These are phyloP conservation scores for Neelides folsomi DNA, from an alignment of 2,888 invertebrate genomes.

Conservation along the genomic window DNA sequence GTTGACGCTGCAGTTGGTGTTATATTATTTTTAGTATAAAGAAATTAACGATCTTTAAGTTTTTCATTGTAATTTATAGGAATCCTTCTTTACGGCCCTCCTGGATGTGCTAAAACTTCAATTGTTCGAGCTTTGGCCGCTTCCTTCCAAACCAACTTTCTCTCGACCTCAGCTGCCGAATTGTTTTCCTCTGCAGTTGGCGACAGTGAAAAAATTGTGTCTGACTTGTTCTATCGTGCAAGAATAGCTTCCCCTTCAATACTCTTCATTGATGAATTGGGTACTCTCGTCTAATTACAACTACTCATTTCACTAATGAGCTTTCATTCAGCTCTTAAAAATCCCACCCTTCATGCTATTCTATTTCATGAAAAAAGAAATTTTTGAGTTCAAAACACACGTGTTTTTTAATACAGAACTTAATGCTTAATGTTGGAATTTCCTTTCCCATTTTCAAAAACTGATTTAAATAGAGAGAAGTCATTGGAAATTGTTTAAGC, in stretches of 20 bases:
- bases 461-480: neutral
- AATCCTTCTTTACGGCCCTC: constrained; percentile 50
- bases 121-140: constrained; percentile 47
- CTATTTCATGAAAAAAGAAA: too few species aligned
- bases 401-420: too few species aligned
- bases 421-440: too few species aligned
- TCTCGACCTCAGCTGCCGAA: constrained; percentile 48
- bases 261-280: constrained; percentile 52
- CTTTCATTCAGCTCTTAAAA: too few species aligned
- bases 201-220: constrained; percentile 48
- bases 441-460: constrained; percentile 3
- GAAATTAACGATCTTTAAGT: neutral
- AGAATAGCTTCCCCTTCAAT: constrained; percentile 48
- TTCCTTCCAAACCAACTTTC: constrained; percentile 44
- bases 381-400: too few species aligned
- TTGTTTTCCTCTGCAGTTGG: constrained; percentile 53
- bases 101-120: constrained; percentile 54
- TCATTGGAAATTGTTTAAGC: constrained; percentile 1
- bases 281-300: constrained; percentile 33
- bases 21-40: neutral
- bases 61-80: constrained; percentile 36
- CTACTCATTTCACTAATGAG: neutral
- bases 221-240: constrained; percentile 48
- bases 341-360: constrained; percentile 1
- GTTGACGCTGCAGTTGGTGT: neutral